Evolutionary conservation across 2,797 vertebrate species (phyloP), one percentile per base, ranked within the genome.

Genomic region (Fundulus diaphanus): DNA sequence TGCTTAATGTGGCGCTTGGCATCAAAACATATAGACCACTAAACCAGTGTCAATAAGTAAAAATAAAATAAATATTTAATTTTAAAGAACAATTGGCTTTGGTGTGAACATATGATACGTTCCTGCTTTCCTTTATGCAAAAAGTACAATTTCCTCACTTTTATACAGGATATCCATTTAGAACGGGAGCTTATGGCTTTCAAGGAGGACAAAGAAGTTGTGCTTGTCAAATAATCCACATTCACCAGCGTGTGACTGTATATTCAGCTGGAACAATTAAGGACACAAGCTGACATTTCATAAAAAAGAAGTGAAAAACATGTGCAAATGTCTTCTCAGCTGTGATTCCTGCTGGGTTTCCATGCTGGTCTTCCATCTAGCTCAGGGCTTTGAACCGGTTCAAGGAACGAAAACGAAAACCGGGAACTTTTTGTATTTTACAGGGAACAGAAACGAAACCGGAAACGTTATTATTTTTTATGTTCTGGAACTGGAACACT

Each of bases 251-350:
- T 57, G 29, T 24, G n/a, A 48, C 29, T 83, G 81, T 87, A 37
- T 84, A 67, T 42, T 73, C 81, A 86, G 88, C 82, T 89, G 87
- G 20, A 65, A 24, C 22, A 44, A n/a, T 20, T 42, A 42, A 7
- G n/a, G 48, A 83, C 33, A 74, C 44, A 66, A 76, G 74, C 56
- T 76, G 68, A 57, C 52, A 72, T 72, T 65, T 33, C 22, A 72
- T 13, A n/a, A 4, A 42, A 65, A 22, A 71, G 75, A 12, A 73
- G 29, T 22, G 31, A 33, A 67, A 51, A 74, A 82, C 61, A 88
- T 27, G 67, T 69, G 74, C 33, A 33, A 7, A 15, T 73, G 76
- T 85, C 80, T 80, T 51, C 61, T 80, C 87, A 89, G 89, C 88
- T 86, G 86, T 68, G 77, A 52, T 56, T 59, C 79, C 69, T 72